These are phyloP conservation scores for Pipra filicauda DNA, from an alignment of 2,113 vertebrate species.

Conservation along the genomic window DNA sequence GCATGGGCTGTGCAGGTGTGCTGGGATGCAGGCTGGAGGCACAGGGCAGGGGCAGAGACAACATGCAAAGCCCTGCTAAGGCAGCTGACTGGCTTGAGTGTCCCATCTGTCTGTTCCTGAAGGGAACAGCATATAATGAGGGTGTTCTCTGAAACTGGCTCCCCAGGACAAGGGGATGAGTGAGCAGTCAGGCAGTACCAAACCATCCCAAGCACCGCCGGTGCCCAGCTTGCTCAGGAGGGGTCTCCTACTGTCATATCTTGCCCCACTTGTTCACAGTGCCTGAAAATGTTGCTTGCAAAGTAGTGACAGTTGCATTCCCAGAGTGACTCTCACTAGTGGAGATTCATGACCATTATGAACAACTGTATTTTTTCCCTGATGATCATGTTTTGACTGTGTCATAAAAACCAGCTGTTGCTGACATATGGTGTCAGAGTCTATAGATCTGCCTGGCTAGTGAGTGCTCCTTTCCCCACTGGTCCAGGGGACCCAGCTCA, in stretches of 20 bases:
- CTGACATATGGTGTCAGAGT: not conserved
- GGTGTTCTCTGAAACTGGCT: not conserved
- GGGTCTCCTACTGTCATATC: not conserved
- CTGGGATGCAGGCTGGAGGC: not conserved
- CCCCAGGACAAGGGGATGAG: not conserved
- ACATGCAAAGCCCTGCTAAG: not conserved
- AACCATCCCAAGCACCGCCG: fast-evolving
- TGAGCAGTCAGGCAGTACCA: not conserved
- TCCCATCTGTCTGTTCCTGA: not conserved
- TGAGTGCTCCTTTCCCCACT: not conserved
- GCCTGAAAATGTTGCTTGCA: not conserved
- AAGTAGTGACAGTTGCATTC: not conserved
- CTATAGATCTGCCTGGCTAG: not conserved
- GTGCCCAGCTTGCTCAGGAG: not conserved
- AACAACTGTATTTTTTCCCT: not conserved
- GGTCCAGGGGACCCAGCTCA: fast-evolving
- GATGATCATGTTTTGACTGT: not conserved
- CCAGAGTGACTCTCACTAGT: not conserved
- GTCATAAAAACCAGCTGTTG: not conserved
- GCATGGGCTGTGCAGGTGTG: not conserved
- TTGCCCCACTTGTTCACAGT: not conserved
- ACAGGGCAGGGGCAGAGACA: not conserved
- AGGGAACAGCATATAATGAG: not conserved
- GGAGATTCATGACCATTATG: not conserved
- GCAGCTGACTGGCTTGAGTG: not conserved